phyloP scores from a whole-genome alignment of 2,113 vertebrate species.

The Eupsittula cactorum region DNA sequence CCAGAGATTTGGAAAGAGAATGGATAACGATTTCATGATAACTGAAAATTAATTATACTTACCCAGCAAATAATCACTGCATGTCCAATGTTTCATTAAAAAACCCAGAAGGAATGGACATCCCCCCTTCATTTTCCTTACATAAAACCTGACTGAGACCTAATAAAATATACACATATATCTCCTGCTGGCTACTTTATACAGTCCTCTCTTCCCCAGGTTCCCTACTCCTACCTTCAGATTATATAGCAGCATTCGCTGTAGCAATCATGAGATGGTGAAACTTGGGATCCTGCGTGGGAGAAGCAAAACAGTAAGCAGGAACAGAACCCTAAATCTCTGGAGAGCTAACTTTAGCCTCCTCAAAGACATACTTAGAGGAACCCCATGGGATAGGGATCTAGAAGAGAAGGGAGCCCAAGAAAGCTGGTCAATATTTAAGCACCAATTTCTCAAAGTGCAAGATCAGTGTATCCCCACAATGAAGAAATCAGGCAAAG shows the following conservation, averaged over 20 bases:
- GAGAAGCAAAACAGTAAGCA: not conserved
- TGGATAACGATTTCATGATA: not conserved
- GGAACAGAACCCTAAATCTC: not conserved
- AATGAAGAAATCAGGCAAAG: not conserved
- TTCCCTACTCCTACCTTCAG: not conserved
- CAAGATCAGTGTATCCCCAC: not conserved
- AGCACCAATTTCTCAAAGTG: not conserved
- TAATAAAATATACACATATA: not conserved
- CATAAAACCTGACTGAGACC: not conserved
- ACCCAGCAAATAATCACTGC: not conserved
- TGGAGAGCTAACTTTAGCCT: not conserved
- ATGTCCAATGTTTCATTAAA: not conserved
- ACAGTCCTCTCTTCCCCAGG: not conserved
- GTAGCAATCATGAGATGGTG: not conserved
- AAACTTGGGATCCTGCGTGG: not conserved
- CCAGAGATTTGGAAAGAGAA: not conserved
- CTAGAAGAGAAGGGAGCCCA: not conserved
- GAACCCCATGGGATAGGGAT: not conserved
- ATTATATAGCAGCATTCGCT: not conserved
- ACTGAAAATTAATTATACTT: slow-evolving; percentile 26
- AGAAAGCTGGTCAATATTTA: not conserved
- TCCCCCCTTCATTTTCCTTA: not conserved
- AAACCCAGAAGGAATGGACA: not conserved
- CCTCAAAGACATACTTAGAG: not conserved
- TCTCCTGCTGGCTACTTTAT: not conserved